These are phyloP conservation scores for Labroides dimidiatus DNA, from an alignment of 2,797 vertebrate species.

Conservation along the genomic window DNA sequence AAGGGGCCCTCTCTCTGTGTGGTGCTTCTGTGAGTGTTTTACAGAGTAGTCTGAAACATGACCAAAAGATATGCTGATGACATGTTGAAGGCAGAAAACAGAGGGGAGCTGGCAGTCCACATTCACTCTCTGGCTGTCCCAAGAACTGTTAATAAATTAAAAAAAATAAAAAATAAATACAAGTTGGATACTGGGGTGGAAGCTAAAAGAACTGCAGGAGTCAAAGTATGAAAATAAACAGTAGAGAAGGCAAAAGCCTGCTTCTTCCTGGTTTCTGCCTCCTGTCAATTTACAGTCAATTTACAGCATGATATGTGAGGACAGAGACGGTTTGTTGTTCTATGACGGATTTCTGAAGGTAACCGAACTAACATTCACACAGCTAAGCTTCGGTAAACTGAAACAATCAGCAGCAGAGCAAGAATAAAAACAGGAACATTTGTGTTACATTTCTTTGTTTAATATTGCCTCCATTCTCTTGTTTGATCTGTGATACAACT, in stretches of 20 bases:
- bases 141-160: conserved; percentile 44
- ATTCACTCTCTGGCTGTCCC: conserved; percentile 46
- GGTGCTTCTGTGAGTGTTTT: conserved; percentile 19
- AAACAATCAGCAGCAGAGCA: conserved; percentile 20
- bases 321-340: no score
- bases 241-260: background rate
- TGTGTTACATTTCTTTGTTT: background rate
- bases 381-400: conserved; percentile 17
- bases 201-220: conserved; percentile 26
- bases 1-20: conserved; percentile 13
- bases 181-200: conserved; percentile 12
- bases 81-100: conserved; percentile 37
- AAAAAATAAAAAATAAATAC: conserved; percentile 38
- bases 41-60: conserved; percentile 18
- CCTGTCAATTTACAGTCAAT: background rate
- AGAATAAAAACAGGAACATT: conserved; percentile 22
- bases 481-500: conserved; percentile 43
- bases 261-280: conserved; percentile 25
- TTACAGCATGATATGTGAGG: conserved; percentile 27
- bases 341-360: background rate
- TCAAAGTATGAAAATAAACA: conserved; percentile 22
- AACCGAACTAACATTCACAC: conserved; percentile 15
- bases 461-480: conserved; percentile 13
- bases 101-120: conserved; percentile 16
- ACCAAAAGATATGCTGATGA: conserved; percentile 46